Evolutionary conservation across 1,140 invertebrate genomes (phyloP), one percentile per base, ranked within the genome.

Genomic region (Varroa destructor): DNA sequence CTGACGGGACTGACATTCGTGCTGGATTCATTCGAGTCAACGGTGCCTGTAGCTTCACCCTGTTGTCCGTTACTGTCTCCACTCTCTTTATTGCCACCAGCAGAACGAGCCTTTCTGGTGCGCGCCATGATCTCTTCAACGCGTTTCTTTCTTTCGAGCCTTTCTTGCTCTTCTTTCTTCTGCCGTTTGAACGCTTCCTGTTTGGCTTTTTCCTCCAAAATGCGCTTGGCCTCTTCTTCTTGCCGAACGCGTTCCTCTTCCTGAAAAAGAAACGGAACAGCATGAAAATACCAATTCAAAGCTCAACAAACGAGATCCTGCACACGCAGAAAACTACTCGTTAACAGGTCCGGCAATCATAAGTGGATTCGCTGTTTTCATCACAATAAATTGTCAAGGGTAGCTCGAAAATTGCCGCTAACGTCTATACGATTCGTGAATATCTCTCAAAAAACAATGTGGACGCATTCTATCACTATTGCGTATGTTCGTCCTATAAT

Each of bases 41-140:
- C 61, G 46, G 8, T 8, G 8, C 46, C 46, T 8, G 46, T 8
- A 5, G 46, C 8, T 51, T 51, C 46, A 67, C 61, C 61, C 61
- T 67, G 61, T 67, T 40, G 40, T 67, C 61, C 61, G 37, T 67
- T 67, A 14, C 40, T 43, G 14, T 67, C 61, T 40, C 46, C 46
- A 40, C 3, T 5, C 2, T 67, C 61, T 36, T 12, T 3, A 58
- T 36, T 42, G 40, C 40, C 61, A 40, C 12, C 61, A 40, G 61
- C 61, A 67, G 61, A 12, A 8, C 61, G 61, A 8, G 61, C 61
- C 36, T 67, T 67, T 46, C 61, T 67, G 12, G 61, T 67, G 12
- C 61, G 40, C 14, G 61, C 61, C 61, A 67, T 67, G 37, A 67
- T 67, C 46, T 67, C 61, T 67, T 67, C 61, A 8, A 67, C 61